Conservation (phyloP, 2,888 invertebrate species). For the Spisula subtruncata region DNA sequence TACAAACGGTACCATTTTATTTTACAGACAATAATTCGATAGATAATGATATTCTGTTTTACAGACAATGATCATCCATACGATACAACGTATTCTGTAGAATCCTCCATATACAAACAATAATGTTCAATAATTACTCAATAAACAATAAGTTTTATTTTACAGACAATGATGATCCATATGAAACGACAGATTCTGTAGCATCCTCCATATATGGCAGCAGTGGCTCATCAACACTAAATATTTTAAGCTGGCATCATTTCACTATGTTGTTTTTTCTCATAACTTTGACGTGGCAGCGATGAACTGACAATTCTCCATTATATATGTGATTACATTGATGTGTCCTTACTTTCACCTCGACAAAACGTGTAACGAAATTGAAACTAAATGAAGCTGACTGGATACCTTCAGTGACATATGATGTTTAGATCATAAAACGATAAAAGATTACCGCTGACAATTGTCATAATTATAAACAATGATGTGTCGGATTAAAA, state of each 20-base stretch:
- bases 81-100: background rate
- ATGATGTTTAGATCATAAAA: background rate
- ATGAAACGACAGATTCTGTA: background rate
- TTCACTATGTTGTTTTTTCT: background rate
- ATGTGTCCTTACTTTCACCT: constrained; percentile 12
- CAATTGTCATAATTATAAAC: background rate
- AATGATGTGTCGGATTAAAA: background rate
- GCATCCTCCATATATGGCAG: background rate
- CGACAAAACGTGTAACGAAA: background rate
- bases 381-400: background rate
- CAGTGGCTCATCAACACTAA: background rate
- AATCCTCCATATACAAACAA: background rate
- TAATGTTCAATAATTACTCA: too few species aligned
- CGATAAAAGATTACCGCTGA: background rate
- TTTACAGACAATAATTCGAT: too few species aligned
- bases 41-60: too few species aligned
- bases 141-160: background rate
- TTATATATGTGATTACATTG: background rate
- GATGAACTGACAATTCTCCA: background rate
- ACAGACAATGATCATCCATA: too few species aligned
- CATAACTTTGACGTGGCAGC: constrained; percentile 1
- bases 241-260: background rate
- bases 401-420: background rate
- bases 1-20: too few species aligned
- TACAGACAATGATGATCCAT: background rate